Evolutionary conservation across 2,113 vertebrate species (phyloP), one percentile per base, ranked within the genome.

Genomic region (Rhinopomastus cyanomelas): DNA sequence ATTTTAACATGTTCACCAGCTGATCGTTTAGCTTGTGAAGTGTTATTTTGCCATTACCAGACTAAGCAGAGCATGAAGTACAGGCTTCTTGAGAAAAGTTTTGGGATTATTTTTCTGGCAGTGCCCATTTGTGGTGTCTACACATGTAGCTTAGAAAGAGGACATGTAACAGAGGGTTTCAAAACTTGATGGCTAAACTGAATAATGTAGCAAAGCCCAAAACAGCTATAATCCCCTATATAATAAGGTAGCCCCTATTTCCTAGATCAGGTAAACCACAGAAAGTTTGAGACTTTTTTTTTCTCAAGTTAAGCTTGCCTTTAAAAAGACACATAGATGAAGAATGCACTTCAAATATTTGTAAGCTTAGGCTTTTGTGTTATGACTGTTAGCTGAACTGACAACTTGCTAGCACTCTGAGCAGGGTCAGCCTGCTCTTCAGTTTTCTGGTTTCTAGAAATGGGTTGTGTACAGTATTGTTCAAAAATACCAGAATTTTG

Each of bases 181-280:
- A 57, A 52, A 84, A 26, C 36, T 20, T 52, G 19, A 12, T 46
- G n/a, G 27, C 52, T 78, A n/a, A 65, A 55, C 17, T 27, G 25
- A 67, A 27, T 52, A 73, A 66, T 26, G 18, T 32, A 48, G 32
- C 32, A 60, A 73, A 26, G 59, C 65, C 49, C 30, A 65, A 59
- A 73, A 5, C 11, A 52, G 6, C 44, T n/a, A 8, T 65, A 60
- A 71, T 29, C 56, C n/a, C n/a, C n/a, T n/a, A n/a, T n/a, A n/a
- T n/a, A n/a, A n/a, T n/a, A n/a, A n/a, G n/a, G n/a, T n/a, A 36
- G 14, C 1, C 0, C 46, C 30, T 52, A 4, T 52, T 73, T 66
- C 65, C 60, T 66, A 27, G 44, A 87, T 52, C 36, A 30, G 21
- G 25, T 51, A 60, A 81, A 67, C n/a, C 18, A 32, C 9, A 53